Base-by-base conservation (phyloP, 2,797 vertebrate genomes). In the Betta splendens region DNA sequence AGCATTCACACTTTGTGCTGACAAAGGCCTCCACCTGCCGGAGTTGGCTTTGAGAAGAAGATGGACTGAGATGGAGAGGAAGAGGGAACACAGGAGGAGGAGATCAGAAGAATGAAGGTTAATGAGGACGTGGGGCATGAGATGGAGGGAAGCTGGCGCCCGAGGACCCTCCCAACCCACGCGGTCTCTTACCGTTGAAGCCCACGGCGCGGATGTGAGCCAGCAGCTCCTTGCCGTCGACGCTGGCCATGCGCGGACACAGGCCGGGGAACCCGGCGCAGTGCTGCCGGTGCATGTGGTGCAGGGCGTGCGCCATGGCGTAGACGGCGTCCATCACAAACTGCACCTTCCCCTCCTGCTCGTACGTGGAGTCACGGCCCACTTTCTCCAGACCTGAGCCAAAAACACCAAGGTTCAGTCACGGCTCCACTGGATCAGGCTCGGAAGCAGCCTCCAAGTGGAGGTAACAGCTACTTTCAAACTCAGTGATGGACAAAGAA, bases 241-340 rank as follows among this genome's bases (percentile, higher is more conserved):
- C 83, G 71, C 90, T 92, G 68, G 90, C 93, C 97, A 98, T 98
- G 64, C 87, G 92, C 0, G 94, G 91, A 58, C 97, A 98, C 10
- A 98, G 92, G 17, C 97, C 96, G 0, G 94, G 87, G 61, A 87
- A 93, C 1, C 96, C 96, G 6, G 91, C 87, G 40, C 97, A 98
- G 20, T 96, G 92, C 57, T 96, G 94, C 22, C 91, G 94, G 64
- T 98, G 96, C 94, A 98, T 95, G 72, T 89, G 94, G 87, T 98
- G 94, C 49, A 98, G 89, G 2, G 96, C 95, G 29, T 98, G 94
- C 16, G 97, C 96, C 95, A 98, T 95, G 72, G 95, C 93, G 59
- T 96, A 98, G 0, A 98, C 97, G 0, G 97, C 97, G 43, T 98
- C 97, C 73, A 98, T 97, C 67, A 98, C 97, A 78, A 98, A 98